Evolutionary conservation across 30 jellyfish, hydroid and myxozoan species (phyloP).

Genomic region (Sanderia malayensis): DNA sequence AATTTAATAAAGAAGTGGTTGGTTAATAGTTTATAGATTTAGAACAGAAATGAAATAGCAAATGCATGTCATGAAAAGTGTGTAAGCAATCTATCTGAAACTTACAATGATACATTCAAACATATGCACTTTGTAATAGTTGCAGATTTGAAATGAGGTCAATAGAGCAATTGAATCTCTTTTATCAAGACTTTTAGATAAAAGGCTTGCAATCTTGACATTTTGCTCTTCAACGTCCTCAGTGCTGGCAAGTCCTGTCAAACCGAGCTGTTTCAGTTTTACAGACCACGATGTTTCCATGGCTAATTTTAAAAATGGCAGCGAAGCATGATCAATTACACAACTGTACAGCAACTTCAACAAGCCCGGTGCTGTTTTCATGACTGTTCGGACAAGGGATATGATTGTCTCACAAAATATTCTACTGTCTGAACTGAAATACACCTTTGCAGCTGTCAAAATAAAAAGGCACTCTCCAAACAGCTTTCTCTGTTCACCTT

Average conservation of each 20-base stretch:
- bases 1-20: too few relatives aligned
- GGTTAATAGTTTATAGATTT: too few relatives aligned
- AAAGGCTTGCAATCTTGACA: slow-evolving; percentile 25
- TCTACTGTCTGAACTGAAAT: slow-evolving; percentile 27
- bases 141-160: slow-evolving; percentile 54
- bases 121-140: slow-evolving; percentile 53
- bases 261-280: slow-evolving; percentile 25
- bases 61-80: too few relatives aligned
- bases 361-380: slow-evolving; percentile 22
- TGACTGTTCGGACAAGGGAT: slow-evolving; percentile 29
- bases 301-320: slow-evolving; percentile 35
- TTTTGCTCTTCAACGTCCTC: slow-evolving; percentile 27
- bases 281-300: slow-evolving; percentile 50
- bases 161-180: slow-evolving; percentile 5
- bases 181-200: slow-evolving; percentile 26
- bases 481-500: slow-evolving; percentile 45
- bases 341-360: slow-evolving; percentile 36
- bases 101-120: slow-evolving; percentile 65
- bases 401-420: slow-evolving; percentile 32
- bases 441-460: slow-evolving; percentile 36
- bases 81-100: too few relatives aligned
- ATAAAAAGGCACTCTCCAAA: slow-evolving; percentile 55
- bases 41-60: too few relatives aligned
- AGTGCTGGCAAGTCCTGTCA: slow-evolving; percentile 20
- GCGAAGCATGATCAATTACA: slow-evolving; percentile 31